Base-by-base conservation (phyloP, 1,140 invertebrate species). In the Drosophila pachea region DNA sequence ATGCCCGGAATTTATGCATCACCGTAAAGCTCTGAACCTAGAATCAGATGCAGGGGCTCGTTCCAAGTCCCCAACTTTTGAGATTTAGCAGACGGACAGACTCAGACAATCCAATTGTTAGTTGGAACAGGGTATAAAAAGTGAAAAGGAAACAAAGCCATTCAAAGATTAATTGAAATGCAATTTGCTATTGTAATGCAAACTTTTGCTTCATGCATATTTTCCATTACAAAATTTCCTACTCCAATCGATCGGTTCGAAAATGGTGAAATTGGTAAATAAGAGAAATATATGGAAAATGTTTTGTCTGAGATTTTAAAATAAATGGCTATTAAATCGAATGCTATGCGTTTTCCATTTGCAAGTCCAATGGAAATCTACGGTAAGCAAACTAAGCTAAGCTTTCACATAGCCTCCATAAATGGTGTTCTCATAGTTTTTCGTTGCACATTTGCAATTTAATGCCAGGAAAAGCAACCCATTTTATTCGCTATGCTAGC, bases 261-360 rank as follows among this genome's bases (percentile, higher is more conserved):
- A 76, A 81, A 73, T 68, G 71, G 64, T 73, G 72, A 66, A 66
- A 53, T 62, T 54, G 45, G 48, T 55, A 58, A 38, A 61, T 61
- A 63, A 68, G 62, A 76, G 82, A 76, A 77, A 76, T 77, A 65
- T 65, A 71, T 53, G 65, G 73, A 76, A 76, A 73, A 65, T 76
- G 76, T 79, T 81, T 65, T 70, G 54, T 66, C 62, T 35, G 68
- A 59, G 48, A 59, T 62, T 66, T 78, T 55, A 55, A 53, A 76
- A 68, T 72, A 71, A 82, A 82, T 43, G 49, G 45, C 36, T 42
- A 68, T 74, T 74, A 66, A 63, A 60, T 32, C 14, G 7, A 59
- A 47, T 2, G 32, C 38, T 16, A 42, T 32, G 8, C 0, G 12
- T 12, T 42, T 5, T 12, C n/a, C 5, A 42, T 2, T 12, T 42